Percentiles rank a stretch among this genome's conserved stretches.
Evolutionary conservation across 2,113 vertebrate species (phyloP).

Genomic region (Scopus umbretta): DNA sequence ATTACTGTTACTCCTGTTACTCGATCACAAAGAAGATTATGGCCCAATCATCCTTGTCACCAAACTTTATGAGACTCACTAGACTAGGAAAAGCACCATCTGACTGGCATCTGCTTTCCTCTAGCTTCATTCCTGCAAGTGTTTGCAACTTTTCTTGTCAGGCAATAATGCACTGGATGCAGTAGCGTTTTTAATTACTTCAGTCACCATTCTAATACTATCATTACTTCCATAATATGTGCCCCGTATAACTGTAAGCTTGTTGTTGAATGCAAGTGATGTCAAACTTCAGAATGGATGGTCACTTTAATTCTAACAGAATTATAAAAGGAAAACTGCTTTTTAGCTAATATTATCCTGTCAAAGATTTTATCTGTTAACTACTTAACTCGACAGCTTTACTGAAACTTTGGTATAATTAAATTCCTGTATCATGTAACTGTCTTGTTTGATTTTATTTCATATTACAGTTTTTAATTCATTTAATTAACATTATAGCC

Average conservation of each 20-base stretch:
- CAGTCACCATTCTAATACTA: background rate
- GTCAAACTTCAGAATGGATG: background rate
- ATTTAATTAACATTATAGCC: constrained; percentile 49
- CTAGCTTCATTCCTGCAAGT: background rate
- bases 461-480: constrained; percentile 20
- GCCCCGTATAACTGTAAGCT: background rate
- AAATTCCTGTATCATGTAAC: constrained; percentile 9
- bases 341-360: constrained; percentile 18
- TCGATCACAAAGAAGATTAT: background rate
- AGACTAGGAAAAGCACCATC: background rate
- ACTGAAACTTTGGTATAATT: constrained; percentile 36
- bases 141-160: background rate
- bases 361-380: constrained; percentile 11
- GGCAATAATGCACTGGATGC: background rate
- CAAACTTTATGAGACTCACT: background rate
- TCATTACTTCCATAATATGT: background rate
- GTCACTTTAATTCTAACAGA: constrained; percentile 31
- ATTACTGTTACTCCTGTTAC: background rate
- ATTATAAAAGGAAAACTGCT: constrained; percentile 16
- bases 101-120: background rate
- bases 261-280: background rate
- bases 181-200: background rate
- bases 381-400: constrained; percentile 17
- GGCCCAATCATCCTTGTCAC: background rate
- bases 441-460: constrained; percentile 57